Evolutionary conservation across 2,888 invertebrate genomes (phyloP).

Genomic region (Alloscopus bannaensis): DNA sequence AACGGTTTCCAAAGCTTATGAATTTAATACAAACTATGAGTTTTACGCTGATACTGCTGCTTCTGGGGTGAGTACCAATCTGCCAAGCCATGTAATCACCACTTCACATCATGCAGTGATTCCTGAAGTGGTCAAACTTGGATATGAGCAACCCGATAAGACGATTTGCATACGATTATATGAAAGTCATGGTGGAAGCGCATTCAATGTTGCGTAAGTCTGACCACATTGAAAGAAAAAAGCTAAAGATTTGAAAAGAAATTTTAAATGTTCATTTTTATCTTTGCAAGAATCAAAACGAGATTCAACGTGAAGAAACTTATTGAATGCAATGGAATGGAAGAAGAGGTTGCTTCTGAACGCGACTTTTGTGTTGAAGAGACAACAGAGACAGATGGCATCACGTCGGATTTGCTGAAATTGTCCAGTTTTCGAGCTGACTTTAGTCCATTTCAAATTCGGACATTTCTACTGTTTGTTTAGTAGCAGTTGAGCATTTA

Average conservation of each 20-base stretch:
- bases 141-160: constrained; percentile 2
- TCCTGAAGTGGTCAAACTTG: constrained; percentile 35
- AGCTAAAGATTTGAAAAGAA: neutral
- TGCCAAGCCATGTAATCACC: constrained; percentile 13
- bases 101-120: constrained; percentile 32
- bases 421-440: constrained; percentile 42
- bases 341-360: constrained; percentile 27
- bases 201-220: constrained; percentile 21
- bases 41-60: constrained; percentile 45
- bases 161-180: constrained; percentile 30
- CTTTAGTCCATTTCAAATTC: constrained; percentile 69
- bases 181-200: constrained; percentile 40
- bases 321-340: constrained; percentile 67
- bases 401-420: no score
- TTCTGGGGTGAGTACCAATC: neutral
- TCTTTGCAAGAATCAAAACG: constrained; percentile 48
- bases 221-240: constrained; percentile 3
- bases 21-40: constrained; percentile 75
- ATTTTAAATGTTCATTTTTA: constrained; percentile 2
- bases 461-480: constrained; percentile 59
- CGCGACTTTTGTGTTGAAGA: neutral
- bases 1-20: constrained; percentile 76
- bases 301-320: constrained; percentile 53
- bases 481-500: no score
- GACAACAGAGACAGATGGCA: neutral